These are phyloP conservation scores for Lasioglossum lativentre DNA, from an alignment of 2,888 invertebrate species.

Conservation along the genomic window DNA sequence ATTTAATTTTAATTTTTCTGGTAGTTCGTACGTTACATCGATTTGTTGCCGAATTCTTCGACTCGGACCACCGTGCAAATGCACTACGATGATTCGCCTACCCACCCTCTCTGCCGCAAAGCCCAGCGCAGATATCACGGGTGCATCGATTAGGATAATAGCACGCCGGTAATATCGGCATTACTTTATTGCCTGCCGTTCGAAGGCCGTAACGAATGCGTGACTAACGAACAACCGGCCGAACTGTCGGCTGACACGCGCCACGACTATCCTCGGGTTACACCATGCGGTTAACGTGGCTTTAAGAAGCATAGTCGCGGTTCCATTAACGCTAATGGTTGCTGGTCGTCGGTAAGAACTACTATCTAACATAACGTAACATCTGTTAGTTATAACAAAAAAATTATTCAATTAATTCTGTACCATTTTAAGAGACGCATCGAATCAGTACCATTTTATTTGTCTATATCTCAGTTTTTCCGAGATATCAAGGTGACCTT, in stretches of 20 bases:
- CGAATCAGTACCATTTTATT: too few species aligned
- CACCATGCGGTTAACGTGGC: neutral
- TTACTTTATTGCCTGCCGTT: slow-evolving; percentile 56
- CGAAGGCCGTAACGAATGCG: slow-evolving; percentile 53
- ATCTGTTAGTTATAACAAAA: too few species aligned
- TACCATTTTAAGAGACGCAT: too few species aligned
- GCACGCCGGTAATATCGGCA: slow-evolving; percentile 61
- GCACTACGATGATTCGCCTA: neutral
- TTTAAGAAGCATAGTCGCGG: neutral
- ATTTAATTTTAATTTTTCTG: neutral
- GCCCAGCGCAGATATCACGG: slow-evolving; percentile 53
- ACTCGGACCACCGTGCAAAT: neutral
- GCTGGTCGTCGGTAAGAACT: too few species aligned
- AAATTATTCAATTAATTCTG: too few species aligned
- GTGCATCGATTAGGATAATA: slow-evolving; percentile 74
- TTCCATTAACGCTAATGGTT: slow-evolving; percentile 1
- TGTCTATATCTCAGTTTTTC: too few species aligned
- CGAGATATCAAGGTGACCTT: too few species aligned
- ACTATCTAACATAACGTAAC: too few species aligned
- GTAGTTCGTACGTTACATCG: neutral
- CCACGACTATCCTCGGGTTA: neutral
- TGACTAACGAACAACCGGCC: slow-evolving; percentile 40
- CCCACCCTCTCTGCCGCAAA: neutral
- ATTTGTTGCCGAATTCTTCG: neutral
- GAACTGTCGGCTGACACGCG: slow-evolving; percentile 17